A percentile compares a stretch with the other conserved stretches of the same genome.
Conservation (phyloP, 2,888 invertebrate genomes). For the Drosophila parthenogenetica region DNA sequence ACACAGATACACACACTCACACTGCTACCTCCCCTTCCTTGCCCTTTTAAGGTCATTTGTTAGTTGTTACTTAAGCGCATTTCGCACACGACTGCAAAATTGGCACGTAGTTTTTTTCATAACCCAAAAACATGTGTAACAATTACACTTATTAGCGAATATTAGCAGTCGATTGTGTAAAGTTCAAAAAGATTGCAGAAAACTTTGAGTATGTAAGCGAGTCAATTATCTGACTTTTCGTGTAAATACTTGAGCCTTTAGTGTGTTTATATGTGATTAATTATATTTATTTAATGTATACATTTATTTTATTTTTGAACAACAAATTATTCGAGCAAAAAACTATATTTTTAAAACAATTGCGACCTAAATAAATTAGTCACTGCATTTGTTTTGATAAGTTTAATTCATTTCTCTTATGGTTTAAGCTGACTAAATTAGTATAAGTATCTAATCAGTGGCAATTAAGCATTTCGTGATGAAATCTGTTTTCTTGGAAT, state of each 20-base stretch:
- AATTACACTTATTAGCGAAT: slow-evolving; percentile 48
- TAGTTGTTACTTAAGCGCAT: slow-evolving; percentile 46
- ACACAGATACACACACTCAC: neutral
- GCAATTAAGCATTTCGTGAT: too few relatives aligned
- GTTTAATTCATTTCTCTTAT: too few relatives aligned
- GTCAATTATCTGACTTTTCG: neutral
- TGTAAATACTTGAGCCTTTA: neutral
- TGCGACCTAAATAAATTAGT: too few relatives aligned
- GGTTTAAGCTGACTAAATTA: too few relatives aligned
- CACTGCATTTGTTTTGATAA: too few relatives aligned
- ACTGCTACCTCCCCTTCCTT: neutral
- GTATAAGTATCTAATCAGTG: too few relatives aligned
- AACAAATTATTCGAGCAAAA: too few relatives aligned
- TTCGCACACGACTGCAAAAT: slow-evolving; percentile 47
- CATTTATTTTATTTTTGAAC: neutral
- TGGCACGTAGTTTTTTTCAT: slow-evolving; percentile 38
- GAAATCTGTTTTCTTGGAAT: too few relatives aligned
- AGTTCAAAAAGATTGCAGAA: slow-evolving; percentile 12
- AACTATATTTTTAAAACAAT: too few relatives aligned
- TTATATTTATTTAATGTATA: neutral
- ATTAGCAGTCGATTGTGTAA: slow-evolving; percentile 50
- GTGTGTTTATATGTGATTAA: neutral
- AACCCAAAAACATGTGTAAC: slow-evolving; percentile 3
- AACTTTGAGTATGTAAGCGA: neutral
- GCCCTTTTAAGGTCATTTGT: slow-evolving; percentile 13